Percentiles rank a stretch among this genome's conserved stretches.
Conservation (phyloP, 2,113 vertebrate species). For the Garra rufa region DNA sequence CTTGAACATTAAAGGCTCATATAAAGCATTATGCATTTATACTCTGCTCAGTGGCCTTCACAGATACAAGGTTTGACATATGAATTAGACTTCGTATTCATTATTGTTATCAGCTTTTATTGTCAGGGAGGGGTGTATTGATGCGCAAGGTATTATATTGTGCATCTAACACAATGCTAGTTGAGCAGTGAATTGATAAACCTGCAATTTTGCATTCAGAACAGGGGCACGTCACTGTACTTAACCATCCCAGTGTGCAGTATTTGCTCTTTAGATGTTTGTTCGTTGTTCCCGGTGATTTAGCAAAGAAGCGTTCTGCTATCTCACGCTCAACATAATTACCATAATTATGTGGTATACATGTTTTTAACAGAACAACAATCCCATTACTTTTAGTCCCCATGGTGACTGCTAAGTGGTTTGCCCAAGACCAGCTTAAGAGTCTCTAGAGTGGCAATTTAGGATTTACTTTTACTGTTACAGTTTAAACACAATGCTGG, state of each 20-base stretch:
- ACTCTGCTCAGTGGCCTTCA: background rate
- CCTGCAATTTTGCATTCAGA: constrained; percentile 6
- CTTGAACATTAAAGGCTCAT: background rate
- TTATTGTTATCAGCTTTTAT: background rate
- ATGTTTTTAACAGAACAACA: constrained; percentile 10
- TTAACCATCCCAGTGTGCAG: background rate
- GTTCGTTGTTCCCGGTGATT: background rate
- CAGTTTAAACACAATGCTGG: constrained; percentile 28
- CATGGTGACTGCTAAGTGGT: constrained; percentile 24
- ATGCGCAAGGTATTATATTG: background rate
- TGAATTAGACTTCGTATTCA: constrained; percentile 3
- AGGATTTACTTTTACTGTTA: constrained; percentile 22
- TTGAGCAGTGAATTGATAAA: background rate
- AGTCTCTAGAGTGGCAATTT: constrained; percentile 40
- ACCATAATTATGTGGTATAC: constrained; percentile 2
- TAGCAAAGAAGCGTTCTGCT: constrained; percentile 8
- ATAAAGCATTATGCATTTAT: background rate
- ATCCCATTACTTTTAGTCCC: constrained; percentile 20
- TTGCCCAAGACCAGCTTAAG: constrained; percentile 25
- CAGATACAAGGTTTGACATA: background rate
- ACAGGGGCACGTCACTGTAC: background rate
- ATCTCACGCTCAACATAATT: constrained; percentile 22
- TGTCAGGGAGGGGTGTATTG: background rate
- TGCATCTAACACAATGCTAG: background rate
- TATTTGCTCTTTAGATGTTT: constrained; percentile 16